A percentile compares a stretch with the other conserved stretches of the same genome.
These are phyloP conservation scores for Syrrhaptes paradoxus DNA, from an alignment of 2,113 vertebrate species.

Conservation along the genomic window DNA sequence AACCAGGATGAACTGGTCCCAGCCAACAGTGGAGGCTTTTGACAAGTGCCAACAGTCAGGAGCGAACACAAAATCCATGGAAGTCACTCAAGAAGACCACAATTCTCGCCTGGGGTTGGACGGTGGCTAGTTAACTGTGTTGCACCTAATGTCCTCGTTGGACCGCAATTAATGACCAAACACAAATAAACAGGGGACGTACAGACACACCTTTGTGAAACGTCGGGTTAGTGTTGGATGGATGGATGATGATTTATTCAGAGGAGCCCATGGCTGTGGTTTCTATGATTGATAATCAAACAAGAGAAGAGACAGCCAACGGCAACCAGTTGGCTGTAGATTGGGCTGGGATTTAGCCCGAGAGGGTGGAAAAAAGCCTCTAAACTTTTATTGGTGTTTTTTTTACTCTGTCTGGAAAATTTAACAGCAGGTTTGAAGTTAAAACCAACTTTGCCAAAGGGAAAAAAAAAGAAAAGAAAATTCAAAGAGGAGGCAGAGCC, in stretches of 20 bases:
- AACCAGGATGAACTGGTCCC: neutral
- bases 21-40: fast-evolving
- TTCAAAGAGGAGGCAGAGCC: slow-evolving; percentile 27
- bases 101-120: neutral
- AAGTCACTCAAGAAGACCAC: neutral
- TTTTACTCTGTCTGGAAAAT: neutral
- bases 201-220: neutral
- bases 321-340: neutral
- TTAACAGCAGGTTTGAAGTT: neutral
- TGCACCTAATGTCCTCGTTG: neutral
- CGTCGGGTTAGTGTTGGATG: neutral
- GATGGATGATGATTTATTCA: fast-evolving
- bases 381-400: neutral
- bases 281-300: neutral
- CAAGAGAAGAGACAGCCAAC: neutral
- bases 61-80: neutral
- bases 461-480: neutral
- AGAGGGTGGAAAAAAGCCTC: neutral
- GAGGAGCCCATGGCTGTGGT: neutral
- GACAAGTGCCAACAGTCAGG: neutral
- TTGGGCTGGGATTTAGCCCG: neutral
- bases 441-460: slow-evolving; percentile 3
- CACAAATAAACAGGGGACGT: neutral
- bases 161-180: neutral
- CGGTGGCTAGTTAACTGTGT: neutral